Conservation (phyloP, 2,888 invertebrate species). For the Tholera decimalis region DNA sequence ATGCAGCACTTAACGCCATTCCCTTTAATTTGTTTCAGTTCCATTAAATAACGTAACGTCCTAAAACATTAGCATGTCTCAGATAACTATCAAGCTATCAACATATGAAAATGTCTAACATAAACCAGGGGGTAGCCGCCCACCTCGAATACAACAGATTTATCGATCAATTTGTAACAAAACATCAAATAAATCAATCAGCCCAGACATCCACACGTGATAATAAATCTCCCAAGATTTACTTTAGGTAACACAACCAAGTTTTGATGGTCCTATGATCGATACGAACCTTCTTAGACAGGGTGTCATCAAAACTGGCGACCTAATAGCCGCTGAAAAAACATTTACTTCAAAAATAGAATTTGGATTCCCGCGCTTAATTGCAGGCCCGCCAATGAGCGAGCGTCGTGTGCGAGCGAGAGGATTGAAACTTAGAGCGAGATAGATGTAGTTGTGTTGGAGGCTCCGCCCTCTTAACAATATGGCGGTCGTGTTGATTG, state of each 20-base stretch:
- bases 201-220: slow-evolving; percentile 81
- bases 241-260: slow-evolving; percentile 82
- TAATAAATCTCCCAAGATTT: slow-evolving; percentile 87
- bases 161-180: slow-evolving; percentile 82
- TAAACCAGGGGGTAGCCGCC: slow-evolving; percentile 73
- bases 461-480: slow-evolving; percentile 92
- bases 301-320: slow-evolving; percentile 79
- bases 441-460: slow-evolving; percentile 75
- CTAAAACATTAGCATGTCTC: slow-evolving; percentile 44
- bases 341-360: slow-evolving; percentile 90
- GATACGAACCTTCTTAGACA: slow-evolving; percentile 70
- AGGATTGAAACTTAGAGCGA: slow-evolving; percentile 73
- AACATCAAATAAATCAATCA: slow-evolving; percentile 88
- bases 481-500: slow-evolving; percentile 93
- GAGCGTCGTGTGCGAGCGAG: slow-evolving; percentile 81
- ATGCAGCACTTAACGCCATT: slow-evolving; percentile 8
- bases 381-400: slow-evolving; percentile 89
- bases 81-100: slow-evolving; percentile 72
- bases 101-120: slow-evolving; percentile 55
- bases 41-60: slow-evolving; percentile 36
- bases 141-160: slow-evolving; percentile 77
- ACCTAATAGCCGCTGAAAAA: slow-evolving; percentile 85
- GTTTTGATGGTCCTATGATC: slow-evolving; percentile 71
- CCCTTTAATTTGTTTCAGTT: slow-evolving; percentile 11
- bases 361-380: slow-evolving; percentile 91